Conservation (phyloP, 2,113 vertebrate species). For the Varanus salvator region DNA sequence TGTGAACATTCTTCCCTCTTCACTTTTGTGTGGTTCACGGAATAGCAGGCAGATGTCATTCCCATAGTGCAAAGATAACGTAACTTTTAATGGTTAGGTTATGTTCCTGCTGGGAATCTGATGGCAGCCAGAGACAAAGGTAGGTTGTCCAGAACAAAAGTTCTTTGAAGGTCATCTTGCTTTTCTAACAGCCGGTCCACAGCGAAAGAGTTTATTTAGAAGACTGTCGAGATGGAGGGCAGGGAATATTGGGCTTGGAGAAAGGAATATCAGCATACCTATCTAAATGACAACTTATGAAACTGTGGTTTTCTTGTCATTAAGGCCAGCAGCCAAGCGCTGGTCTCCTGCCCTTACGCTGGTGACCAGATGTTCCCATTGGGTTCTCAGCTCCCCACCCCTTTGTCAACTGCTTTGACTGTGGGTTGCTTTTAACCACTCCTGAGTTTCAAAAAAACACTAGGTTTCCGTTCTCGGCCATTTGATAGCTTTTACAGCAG, state of each 20-base stretch:
- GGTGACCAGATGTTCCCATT: conserved; percentile 31
- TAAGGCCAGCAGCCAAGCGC: conserved; percentile 49
- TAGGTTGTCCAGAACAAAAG: conserved; percentile 23
- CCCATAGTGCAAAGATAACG: conserved; percentile 8
- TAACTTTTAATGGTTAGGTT: neutral
- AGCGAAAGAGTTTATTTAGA: neutral
- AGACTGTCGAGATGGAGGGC: neutral
- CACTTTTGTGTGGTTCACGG: neutral
- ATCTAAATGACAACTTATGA: conserved; percentile 47
- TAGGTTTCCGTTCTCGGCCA: conserved; percentile 66
- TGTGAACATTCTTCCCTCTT: fast-evolving
- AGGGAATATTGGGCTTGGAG: neutral
- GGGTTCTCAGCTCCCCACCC: neutral
- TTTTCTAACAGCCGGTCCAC: neutral
- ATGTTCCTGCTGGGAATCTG: neutral
- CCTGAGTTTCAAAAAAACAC: conserved; percentile 41
- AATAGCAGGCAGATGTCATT: too few species aligned
- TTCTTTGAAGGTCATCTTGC: conserved; percentile 57
- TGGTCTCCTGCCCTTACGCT: fast-evolving
- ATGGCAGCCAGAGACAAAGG: conserved; percentile 33
- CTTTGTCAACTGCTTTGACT: conserved; percentile 50
- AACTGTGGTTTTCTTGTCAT: conserved; percentile 54
- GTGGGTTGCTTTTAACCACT: conserved; percentile 24
- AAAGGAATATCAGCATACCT: neutral
- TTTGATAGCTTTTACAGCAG: conserved; percentile 47